Evolutionary conservation across 2,113 vertebrate genomes (phyloP).

Genomic region (Prinia subflava): DNA sequence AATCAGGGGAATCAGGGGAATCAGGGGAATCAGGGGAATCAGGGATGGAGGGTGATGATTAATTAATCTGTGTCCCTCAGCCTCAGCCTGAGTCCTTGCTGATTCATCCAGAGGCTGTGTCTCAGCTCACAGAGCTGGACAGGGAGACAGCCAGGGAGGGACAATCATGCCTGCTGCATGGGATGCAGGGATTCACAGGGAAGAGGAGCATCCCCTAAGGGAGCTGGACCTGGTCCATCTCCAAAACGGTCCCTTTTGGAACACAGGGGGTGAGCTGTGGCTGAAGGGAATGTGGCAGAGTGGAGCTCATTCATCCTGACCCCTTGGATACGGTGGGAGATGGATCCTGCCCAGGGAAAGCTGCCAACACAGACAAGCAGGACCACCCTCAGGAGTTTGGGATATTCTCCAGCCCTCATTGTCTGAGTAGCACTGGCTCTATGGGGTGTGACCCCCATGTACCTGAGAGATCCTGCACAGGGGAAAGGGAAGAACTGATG

Average conservation of each 20-base stretch:
- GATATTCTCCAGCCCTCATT: background rate
- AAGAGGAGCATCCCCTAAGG: background rate
- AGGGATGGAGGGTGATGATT: background rate
- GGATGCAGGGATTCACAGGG: background rate
- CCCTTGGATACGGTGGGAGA: background rate
- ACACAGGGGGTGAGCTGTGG: accelerated
- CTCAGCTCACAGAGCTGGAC: accelerated
- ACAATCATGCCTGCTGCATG: accelerated
- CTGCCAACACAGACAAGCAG: background rate
- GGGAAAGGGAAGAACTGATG: background rate
- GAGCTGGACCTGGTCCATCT: background rate
- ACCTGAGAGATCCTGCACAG: background rate
- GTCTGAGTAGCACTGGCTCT: background rate
- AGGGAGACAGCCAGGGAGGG: background rate
- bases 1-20: too few species aligned
- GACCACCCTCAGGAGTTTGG: background rate
- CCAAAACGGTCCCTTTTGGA: background rate
- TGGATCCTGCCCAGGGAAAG: background rate
- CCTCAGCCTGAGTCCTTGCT: background rate
- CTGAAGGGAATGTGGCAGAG: background rate
- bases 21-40: too few species aligned
- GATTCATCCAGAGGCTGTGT: accelerated
- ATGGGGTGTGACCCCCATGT: background rate
- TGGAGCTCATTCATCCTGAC: accelerated
- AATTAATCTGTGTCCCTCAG: background rate